Percentiles rank a stretch among this genome's conserved stretches.
Evolutionary conservation across 2,888 invertebrate genomes (phyloP).

Genomic region (Merodon equestris): DNA sequence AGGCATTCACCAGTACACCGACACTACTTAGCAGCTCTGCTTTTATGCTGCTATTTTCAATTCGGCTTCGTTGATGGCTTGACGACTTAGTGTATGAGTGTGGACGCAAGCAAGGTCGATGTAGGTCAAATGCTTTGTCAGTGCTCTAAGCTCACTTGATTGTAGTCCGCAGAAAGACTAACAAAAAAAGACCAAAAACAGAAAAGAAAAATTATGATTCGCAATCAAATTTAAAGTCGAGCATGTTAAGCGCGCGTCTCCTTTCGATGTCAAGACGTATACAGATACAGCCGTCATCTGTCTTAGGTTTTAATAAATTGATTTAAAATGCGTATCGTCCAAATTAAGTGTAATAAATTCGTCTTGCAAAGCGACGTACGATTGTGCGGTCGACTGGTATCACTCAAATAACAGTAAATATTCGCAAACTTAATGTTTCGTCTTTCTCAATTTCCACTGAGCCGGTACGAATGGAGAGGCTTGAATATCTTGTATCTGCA

Average conservation of each 20-base stretch:
- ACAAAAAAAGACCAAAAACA: neutral
- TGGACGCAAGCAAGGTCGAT: slow-evolving; percentile 59
- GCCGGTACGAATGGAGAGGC: neutral
- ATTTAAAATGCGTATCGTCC: slow-evolving; percentile 58
- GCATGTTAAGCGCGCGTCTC: slow-evolving; percentile 42
- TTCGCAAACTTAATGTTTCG: neutral
- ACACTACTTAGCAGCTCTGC: too few species aligned
- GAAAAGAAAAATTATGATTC: slow-evolving; percentile 17
- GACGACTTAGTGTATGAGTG: neutral
- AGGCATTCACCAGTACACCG: too few species aligned
- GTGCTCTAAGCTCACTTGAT: slow-evolving; percentile 51
- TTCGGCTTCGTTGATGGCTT: too few species aligned
- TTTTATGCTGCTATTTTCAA: too few species aligned
- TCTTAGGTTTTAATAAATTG: slow-evolving; percentile 53
- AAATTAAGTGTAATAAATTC: slow-evolving; percentile 53
- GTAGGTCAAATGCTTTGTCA: slow-evolving; percentile 65
- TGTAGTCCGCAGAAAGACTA: slow-evolving; percentile 26
- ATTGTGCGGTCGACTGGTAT: slow-evolving; percentile 8
- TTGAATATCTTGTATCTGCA: slow-evolving; percentile 37
- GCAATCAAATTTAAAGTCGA: slow-evolving; percentile 55
- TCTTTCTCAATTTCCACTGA: too few species aligned
- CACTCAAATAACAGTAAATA: slow-evolving; percentile 7
- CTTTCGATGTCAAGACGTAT: neutral
- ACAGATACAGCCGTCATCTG: slow-evolving; percentile 8
- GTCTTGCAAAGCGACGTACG: slow-evolving; percentile 24